Evolutionary conservation across 1,140 invertebrate species (phyloP), one percentile per base, ranked within the genome.

Genomic region (Linepithema humile): DNA sequence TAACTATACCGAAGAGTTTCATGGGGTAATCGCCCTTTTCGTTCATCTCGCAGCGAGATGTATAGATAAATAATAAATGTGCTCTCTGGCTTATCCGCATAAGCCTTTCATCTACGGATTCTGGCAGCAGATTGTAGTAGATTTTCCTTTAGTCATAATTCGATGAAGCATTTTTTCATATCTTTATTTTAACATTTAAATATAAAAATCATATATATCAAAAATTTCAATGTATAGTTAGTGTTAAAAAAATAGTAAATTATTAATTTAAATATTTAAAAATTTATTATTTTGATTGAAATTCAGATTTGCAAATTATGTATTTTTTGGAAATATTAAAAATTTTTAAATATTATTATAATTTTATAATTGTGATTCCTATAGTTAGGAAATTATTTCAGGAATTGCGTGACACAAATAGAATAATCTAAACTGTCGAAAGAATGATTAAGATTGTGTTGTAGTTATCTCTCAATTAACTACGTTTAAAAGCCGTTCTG

Each of bases 1-100:
- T 78, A 70, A 69, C 75, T 57, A 80, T 57, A 69, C 48, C 17
- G 48, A 80, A 12, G 48, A 55, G 75, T 70, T 80, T 69, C 45
- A 48, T 50, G 17, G 55, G 26, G 75, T 80, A 69, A 80, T 80
- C 75, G 38, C 35, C 48, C 75, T 15, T 70, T 78, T 29, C 75
- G 45, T 40, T 78, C 62, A 12, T 67, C 64, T 23, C 48, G 62
- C 35, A 29, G 23, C 26, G 48, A 80, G 75, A 80, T 80, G 38
- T 55, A 55, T 35, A 80, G 64, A 80, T 69, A 69, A 80, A 80
- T 40, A 78, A 38, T 32, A 35, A 17, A 17, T 43, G 12, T 23
- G 20, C 12, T 26, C 55, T 12, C n/a, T 23, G 20, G 43, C 29
- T 77, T 75, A 75, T 60, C 40, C 26, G 15, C 15, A 0, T 6